Conservation (phyloP, 2,113 vertebrate species). For the Hippocampus guttulatus region DNA sequence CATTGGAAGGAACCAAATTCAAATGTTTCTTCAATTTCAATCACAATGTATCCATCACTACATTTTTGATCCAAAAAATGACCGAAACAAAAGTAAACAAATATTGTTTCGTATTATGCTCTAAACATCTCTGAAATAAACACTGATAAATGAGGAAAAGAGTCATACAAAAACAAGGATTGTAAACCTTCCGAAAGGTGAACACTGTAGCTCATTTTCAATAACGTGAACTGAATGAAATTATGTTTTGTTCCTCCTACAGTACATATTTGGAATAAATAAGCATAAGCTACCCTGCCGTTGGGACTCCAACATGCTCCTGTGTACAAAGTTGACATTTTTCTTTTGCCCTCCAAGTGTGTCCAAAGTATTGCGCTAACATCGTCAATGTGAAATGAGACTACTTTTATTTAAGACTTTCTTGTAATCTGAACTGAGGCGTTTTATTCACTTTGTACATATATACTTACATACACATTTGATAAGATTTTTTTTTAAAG, state of each 20-base stretch:
- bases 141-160: too few relatives aligned
- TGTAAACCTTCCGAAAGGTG: neutral
- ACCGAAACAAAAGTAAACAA: too few relatives aligned
- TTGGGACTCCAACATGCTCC: conserved; percentile 11
- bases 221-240: neutral
- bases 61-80: too few relatives aligned
- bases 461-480: conserved; percentile 53
- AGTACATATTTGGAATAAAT: neutral
- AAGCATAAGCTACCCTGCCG: conserved; percentile 19
- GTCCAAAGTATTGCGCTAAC: neutral
- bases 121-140: too few relatives aligned
- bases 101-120: too few relatives aligned
- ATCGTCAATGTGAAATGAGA: conserved; percentile 66
- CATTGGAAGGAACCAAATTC: too few relatives aligned
- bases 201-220: neutral
- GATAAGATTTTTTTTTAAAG: conserved; percentile 68
- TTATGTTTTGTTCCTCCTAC: neutral
- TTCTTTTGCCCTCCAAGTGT: conserved; percentile 13
- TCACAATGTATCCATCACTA: too few relatives aligned
- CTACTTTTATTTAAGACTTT: conserved; percentile 71
- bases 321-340: conserved; percentile 2
- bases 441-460: conserved; percentile 69
- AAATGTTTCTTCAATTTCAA: too few relatives aligned
- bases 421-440: conserved; percentile 47
- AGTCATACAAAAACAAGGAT: too few relatives aligned